A percentile compares a stretch with the other conserved stretches of the same genome.
These are phyloP conservation scores for Tromatobia lineatoria DNA, from an alignment of 2,888 invertebrate species.

Conservation along the genomic window DNA sequence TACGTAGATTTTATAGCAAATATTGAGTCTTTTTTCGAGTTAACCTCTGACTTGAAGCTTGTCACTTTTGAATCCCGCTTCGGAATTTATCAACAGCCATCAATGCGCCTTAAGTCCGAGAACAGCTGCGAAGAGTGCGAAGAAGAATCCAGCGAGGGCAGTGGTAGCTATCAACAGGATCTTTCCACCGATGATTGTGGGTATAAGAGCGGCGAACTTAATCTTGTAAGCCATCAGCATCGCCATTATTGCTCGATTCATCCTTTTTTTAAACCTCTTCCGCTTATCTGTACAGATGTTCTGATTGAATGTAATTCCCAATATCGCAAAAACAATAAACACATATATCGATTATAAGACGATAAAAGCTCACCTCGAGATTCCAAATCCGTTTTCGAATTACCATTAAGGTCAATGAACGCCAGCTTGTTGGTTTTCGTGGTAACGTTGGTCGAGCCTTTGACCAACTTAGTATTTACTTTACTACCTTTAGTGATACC, in stretches of 20 bases:
- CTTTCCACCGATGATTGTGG: constrained; percentile 90
- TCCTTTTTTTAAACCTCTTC: constrained; percentile 86
- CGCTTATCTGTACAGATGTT: constrained; percentile 70
- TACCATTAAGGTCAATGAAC: constrained; percentile 52
- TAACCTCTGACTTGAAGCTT: not conserved
- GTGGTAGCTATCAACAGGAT: constrained; percentile 92
- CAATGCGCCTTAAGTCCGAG: constrained; percentile 88
- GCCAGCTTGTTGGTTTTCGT: constrained; percentile 55
- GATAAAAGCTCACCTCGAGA: constrained; percentile 58
- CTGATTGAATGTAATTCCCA: not conserved
- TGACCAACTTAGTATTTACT: constrained; percentile 2
- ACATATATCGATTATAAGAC: not conserved
- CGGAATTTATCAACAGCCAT: constrained; percentile 21
- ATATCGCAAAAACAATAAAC: not conserved
- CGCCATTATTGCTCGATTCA: constrained; percentile 91
- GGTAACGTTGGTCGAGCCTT: constrained; percentile 19
- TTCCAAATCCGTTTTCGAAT: constrained; percentile 40
- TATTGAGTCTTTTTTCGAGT: constrained; percentile 5
- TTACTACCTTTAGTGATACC: not conserved
- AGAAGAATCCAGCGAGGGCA: constrained; percentile 94
- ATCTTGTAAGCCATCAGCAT: constrained; percentile 93
- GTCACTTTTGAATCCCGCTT: not conserved
- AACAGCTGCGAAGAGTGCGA: constrained; percentile 93
- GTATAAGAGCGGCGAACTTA: constrained; percentile 92
- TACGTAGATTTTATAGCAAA: constrained; percentile 17